Evolutionary conservation across 2,888 invertebrate genomes (phyloP).

Genomic region (Erebia ligea): DNA sequence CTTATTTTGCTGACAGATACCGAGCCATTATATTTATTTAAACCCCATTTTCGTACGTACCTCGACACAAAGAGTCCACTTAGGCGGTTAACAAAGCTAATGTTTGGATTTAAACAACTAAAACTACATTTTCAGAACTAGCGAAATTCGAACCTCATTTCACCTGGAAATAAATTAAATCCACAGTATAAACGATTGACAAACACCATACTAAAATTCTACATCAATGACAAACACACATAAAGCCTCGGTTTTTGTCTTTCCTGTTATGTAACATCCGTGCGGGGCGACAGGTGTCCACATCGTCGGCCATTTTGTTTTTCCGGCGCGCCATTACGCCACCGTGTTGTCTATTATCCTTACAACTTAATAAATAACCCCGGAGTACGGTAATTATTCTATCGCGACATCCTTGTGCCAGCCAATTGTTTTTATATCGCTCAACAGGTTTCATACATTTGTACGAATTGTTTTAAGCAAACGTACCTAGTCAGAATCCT

Average conservation of each 20-base stretch:
- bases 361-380: conserved; percentile 40
- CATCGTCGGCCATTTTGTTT: conserved; percentile 40
- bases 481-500: background rate
- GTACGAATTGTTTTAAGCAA: background rate
- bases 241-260: conserved; percentile 26
- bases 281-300: conserved; percentile 41
- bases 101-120: background rate
- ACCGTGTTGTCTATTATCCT: conserved; percentile 38
- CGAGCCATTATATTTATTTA: background rate
- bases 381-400: conserved; percentile 38
- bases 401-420: conserved; percentile 35
- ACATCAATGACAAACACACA: conserved; percentile 36
- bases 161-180: conserved; percentile 9
- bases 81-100: background rate
- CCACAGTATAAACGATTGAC: conserved; percentile 26
- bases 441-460: conserved; percentile 35
- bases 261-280: conserved; percentile 35
- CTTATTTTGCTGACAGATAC: background rate
- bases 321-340: conserved; percentile 39
- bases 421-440: conserved; percentile 38
- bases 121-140: background rate
- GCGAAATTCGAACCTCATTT: background rate
- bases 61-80: background rate
- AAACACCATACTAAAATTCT: too few relatives aligned
- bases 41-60: background rate